Percentiles rank a stretch among this genome's conserved stretches.
Evolutionary conservation across 2,113 vertebrate species (phyloP).

Genomic region (Baryphthengus martii): DNA sequence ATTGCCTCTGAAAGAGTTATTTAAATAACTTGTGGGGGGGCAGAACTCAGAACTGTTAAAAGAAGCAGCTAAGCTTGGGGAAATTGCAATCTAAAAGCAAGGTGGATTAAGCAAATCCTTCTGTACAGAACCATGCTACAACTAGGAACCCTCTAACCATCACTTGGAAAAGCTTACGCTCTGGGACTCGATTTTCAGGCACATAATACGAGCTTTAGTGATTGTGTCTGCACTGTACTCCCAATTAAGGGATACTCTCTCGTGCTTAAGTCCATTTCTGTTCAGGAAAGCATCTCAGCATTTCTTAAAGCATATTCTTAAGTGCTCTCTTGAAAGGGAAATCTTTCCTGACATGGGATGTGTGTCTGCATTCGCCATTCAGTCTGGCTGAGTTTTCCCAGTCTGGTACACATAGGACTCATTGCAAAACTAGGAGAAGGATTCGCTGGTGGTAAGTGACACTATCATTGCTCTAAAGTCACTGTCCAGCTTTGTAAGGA

Average conservation of each 20-base stretch:
- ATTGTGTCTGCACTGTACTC: conserved; percentile 40
- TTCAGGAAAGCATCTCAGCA: conserved; percentile 57
- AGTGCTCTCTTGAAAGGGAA: conserved; percentile 3
- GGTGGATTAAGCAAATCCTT: conserved; percentile 68
- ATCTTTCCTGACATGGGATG: background rate
- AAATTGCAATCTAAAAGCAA: conserved; percentile 69
- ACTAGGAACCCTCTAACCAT: conserved; percentile 65
- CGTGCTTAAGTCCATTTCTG: conserved; percentile 54
- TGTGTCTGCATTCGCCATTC: background rate
- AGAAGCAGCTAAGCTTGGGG: conserved; percentile 62
- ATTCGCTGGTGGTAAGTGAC: background rate
- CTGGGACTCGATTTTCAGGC: conserved; percentile 56
- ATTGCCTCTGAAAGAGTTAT: conserved; percentile 48
- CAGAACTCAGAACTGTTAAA: conserved; percentile 59
- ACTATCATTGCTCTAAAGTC: background rate
- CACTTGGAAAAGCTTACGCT: conserved; percentile 33
- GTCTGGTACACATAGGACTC: background rate
- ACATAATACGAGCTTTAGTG: conserved; percentile 58
- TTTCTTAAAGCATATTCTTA: conserved; percentile 38
- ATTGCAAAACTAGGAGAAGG: background rate
- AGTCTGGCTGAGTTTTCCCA: background rate
- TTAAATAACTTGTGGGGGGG: conserved; percentile 27
- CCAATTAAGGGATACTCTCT: conserved; percentile 41
- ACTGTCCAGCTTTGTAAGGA: background rate
- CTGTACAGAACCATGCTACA: conserved; percentile 62